These are phyloP conservation scores for Clarias magur DNA, from an alignment of 2,113 vertebrate species.

Conservation along the genomic window DNA sequence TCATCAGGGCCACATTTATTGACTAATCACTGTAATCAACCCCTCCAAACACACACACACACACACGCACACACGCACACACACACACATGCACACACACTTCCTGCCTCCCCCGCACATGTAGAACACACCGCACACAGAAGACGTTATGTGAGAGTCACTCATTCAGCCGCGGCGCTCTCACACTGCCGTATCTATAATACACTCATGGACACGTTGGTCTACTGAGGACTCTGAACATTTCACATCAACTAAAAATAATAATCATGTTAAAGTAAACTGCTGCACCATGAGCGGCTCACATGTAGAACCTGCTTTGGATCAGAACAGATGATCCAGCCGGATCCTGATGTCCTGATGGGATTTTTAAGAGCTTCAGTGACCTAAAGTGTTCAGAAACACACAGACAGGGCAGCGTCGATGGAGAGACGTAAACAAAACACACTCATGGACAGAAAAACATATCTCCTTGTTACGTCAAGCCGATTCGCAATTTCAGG, in stretches of 20 bases:
- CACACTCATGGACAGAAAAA: not conserved
- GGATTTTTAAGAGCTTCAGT: not conserved
- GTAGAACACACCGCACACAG: slow-evolving; percentile 32
- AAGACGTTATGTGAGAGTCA: slow-evolving; percentile 7
- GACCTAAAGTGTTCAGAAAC: not conserved
- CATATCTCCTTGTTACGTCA: not conserved
- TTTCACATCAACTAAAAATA: not conserved
- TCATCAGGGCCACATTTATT: slow-evolving; percentile 51
- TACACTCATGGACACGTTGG: not conserved
- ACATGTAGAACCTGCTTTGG: not conserved
- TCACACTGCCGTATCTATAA: not conserved
- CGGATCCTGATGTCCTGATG: too few relatives aligned
- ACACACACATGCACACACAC: slow-evolving; percentile 19
- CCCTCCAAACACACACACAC: slow-evolving; percentile 16
- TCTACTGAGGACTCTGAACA: too few relatives aligned
- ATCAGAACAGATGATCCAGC: not conserved
- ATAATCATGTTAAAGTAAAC: not conserved
- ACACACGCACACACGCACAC: slow-evolving; percentile 18
- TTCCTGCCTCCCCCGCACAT: slow-evolving; percentile 52
- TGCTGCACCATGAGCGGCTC: not conserved
- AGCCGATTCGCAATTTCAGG: not conserved
- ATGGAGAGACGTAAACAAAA: not conserved
- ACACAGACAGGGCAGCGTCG: not conserved
- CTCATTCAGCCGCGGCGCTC: not conserved
- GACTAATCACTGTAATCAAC: slow-evolving; percentile 63